Evolutionary conservation across 2,888 invertebrate species (phyloP).

Genomic region (Hyles lineata): DNA sequence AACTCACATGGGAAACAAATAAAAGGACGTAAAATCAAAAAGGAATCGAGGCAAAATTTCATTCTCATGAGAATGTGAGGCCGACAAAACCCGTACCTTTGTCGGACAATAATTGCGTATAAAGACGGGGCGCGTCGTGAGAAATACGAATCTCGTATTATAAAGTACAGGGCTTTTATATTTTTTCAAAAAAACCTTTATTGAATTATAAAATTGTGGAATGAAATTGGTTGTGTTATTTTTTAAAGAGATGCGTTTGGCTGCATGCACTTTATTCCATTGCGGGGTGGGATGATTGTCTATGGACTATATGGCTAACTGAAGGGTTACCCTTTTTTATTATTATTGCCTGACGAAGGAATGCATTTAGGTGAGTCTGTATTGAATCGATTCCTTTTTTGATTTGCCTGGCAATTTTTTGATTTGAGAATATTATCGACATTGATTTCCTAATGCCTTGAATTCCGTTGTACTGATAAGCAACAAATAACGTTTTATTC

Average conservation of each 20-base stretch:
- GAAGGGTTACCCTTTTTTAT: background rate
- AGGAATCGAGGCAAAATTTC: slow-evolving; percentile 16
- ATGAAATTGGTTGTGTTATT: slow-evolving; percentile 11
- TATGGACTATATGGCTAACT: background rate
- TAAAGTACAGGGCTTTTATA: slow-evolving; percentile 23
- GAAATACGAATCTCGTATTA: slow-evolving; percentile 24
- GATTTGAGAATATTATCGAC: too few species aligned
- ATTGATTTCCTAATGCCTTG: too few species aligned
- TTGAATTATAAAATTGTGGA: slow-evolving; percentile 24
- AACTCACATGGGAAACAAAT: slow-evolving; percentile 22
- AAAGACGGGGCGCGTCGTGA: slow-evolving; percentile 24
- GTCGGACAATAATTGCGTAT: slow-evolving; percentile 23
- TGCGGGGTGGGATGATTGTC: background rate
- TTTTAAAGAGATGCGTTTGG: slow-evolving; percentile 13
- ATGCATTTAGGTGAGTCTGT: background rate
- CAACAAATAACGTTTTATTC: too few species aligned
- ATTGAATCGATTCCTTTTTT: background rate
- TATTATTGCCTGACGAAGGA: background rate
- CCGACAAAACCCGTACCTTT: slow-evolving; percentile 19
- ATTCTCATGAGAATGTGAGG: slow-evolving; percentile 25
- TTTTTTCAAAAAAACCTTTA: slow-evolving; percentile 23
- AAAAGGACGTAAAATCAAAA: slow-evolving; percentile 19
- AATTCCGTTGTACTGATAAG: too few species aligned
- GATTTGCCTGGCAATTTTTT: too few species aligned
- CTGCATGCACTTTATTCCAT: slow-evolving; percentile 10